Base-by-base conservation (phyloP, 2,888 invertebrate species). In the Dryobota labecula region DNA sequence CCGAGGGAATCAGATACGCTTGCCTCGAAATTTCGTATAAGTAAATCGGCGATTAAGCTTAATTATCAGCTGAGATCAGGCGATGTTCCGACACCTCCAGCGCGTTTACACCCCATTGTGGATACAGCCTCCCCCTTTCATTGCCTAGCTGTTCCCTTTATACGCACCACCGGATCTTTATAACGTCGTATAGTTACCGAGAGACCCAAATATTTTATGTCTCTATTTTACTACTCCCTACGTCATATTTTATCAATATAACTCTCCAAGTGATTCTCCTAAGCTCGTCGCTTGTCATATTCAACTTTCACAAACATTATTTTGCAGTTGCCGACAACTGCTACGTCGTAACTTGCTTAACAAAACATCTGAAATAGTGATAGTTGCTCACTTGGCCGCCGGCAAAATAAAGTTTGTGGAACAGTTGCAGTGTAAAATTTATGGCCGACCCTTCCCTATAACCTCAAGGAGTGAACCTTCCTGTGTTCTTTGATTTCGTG, bases 231-330 rank as follows among this genome's bases (percentile, higher is more conserved):
- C 73, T 75, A n/a, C 76, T 56, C 56, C 9, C 56, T 30, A 51
- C 68, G 81, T 80, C 78, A 85, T 85, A 84, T 75, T 85, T 73
- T 84, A 84, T 85, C 84, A 84, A 84, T 84, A 84, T 84, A 85
- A 56, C 60, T 76, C 54, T 62, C 64, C 15, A 66, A 80, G 69
- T 68, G 71, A 78, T 81, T 84, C 70, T 78, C 69, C 60, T 58
- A 73, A 84, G 78, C 71, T 75, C 78, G 51, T 83, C 70, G 81
- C 82, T 61, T 81, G 81, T 84, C 82, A 78, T 75, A 84, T 84
- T 80, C 83, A 77, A 78, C 67, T 84, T 77, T 41, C n/a, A 53
- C 84, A 58, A 83, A 81, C 41, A 73, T 81, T 58, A 78, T 57
- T 85, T 85, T 85, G 78, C 74, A 57, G 78, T 70, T 61, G 41